Conservation (phyloP, 1,140 invertebrate genomes). For the Aphis craccivora region DNA sequence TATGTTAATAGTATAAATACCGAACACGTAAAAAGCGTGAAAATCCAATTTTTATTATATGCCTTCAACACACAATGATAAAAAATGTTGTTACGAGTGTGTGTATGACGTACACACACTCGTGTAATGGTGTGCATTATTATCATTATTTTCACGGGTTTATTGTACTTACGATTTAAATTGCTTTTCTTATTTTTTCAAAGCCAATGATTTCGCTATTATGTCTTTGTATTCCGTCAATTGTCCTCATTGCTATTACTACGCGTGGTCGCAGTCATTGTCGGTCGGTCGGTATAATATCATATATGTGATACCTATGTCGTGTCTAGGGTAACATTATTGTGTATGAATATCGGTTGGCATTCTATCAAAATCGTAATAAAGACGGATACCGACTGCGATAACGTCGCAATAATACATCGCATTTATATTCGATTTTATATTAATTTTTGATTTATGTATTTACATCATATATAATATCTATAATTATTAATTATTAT, state of each 20-base stretch:
- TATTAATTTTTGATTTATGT: background rate
- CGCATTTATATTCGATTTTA: background rate
- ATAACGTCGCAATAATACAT: background rate
- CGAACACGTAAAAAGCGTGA: conserved; percentile 24
- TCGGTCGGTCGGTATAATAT: background rate
- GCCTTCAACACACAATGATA: background rate
- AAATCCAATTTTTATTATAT: background rate
- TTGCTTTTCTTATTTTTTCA: conserved; percentile 40
- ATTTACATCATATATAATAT: background rate
- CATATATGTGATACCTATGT: background rate
- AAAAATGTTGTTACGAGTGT: conserved; percentile 12
- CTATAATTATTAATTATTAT: background rate
- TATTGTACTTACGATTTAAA: conserved; percentile 45
- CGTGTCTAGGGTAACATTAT: background rate
- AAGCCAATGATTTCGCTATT: conserved; percentile 38
- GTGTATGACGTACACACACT: background rate
- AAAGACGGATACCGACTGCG: background rate
- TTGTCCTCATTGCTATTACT: background rate
- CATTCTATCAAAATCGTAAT: conserved; percentile 26
- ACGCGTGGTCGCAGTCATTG: background rate
- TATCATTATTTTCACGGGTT: conserved; percentile 30
- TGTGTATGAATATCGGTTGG: background rate
- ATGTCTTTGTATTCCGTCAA: conserved; percentile 27
- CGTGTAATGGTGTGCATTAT: background rate
- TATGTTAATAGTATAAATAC: background rate